Evolutionary conservation across 2,797 vertebrate genomes (phyloP), one percentile per base, ranked within the genome.

Genomic region (Emydoidea blandingii): DNA sequence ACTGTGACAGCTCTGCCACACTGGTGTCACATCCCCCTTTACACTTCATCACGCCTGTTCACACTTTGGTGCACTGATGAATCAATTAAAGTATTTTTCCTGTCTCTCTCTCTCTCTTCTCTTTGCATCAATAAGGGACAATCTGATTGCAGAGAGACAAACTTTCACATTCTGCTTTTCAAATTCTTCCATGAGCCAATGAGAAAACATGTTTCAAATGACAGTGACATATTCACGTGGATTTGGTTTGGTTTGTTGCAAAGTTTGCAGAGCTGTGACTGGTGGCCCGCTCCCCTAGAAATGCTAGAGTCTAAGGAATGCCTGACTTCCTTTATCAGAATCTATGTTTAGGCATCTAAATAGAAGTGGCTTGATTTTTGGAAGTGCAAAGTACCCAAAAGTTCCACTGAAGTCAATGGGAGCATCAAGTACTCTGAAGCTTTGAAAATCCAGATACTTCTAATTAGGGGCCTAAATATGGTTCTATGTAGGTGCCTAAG

Each of bases 21-120:
- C 94, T 89, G 87, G 92, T 91, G 56, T 96, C 96, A 96, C 91
- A 93, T 84, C 92, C 94, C 79, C 95, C 96, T 97, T 98, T 96
- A 97, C 96, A 97, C 97, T 97, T 96, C 92, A 88, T 97, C 97
- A 97, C 84, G 93, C 89, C 96, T 97, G 96, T 97, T 98, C 97
- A 97, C 96, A 96, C 97, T 93, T 87, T 94, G 87, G 94, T 89
- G 85, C 93, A 94, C 91, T 95, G 96, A 98, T 53, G 54, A 97
- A 95, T 97, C 97, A 97, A 97, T 98, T 97, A 97, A 96, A 93
- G 92, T 87, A 83, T 88, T 94, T 65, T 91, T 97, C 83, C 91
- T 95, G 89, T 5, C 50, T 15, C 50, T 50, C 94, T 91, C 93
- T 91, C 93, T 96, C 94, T 93, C 82, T 97, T 89, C 83, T 25